A percentile compares a stretch with the other conserved stretches of the same genome.
These are phyloP conservation scores for Axinella damicornis DNA, from an alignment of 37 sponge, comb jelly and placozoan genomes.

Conservation along the genomic window DNA sequence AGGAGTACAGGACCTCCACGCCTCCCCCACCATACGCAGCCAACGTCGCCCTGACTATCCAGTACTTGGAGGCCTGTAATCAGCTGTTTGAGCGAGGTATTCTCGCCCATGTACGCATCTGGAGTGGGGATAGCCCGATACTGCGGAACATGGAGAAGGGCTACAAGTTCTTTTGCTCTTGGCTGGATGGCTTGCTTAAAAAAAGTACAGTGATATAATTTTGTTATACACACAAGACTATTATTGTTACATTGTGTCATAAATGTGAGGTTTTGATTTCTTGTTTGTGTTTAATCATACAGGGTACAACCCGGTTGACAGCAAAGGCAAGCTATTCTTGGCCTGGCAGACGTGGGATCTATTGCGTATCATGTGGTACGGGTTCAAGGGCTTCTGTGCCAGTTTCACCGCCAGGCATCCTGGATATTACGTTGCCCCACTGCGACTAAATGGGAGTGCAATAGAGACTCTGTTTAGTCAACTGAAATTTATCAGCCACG, in stretches of 20 bases:
- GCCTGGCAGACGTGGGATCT: conserved; percentile 49
- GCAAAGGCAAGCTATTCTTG: not conserved
- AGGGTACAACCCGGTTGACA: no score
- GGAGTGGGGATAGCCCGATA: not conserved
- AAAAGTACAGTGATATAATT: no score
- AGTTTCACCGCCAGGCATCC: conserved; percentile 19
- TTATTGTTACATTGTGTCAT: no score
- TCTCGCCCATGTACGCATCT: conserved; percentile 10
- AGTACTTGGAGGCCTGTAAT: conserved; percentile 43
- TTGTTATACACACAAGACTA: no score
- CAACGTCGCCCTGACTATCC: not conserved
- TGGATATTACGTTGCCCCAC: conserved; percentile 2
- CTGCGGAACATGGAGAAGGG: conserved; percentile 40
- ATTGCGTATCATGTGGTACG: conserved; percentile 16
- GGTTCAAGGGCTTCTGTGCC: conserved; percentile 16
- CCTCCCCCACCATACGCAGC: conserved; percentile 12
- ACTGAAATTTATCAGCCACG: conserved; percentile 2
- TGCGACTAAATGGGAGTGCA: conserved; percentile 37
- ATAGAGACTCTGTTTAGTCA: conserved; percentile 42
- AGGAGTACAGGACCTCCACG: not conserved
- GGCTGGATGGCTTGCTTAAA: not conserved
- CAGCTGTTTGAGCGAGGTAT: conserved; percentile 42
- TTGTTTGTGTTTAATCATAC: not conserved
- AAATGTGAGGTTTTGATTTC: no score
- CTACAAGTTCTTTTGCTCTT: conserved; percentile 18